These are phyloP conservation scores for Macroteleia sp. DNA, from an alignment of 2,888 invertebrate species.

Conservation along the genomic window DNA sequence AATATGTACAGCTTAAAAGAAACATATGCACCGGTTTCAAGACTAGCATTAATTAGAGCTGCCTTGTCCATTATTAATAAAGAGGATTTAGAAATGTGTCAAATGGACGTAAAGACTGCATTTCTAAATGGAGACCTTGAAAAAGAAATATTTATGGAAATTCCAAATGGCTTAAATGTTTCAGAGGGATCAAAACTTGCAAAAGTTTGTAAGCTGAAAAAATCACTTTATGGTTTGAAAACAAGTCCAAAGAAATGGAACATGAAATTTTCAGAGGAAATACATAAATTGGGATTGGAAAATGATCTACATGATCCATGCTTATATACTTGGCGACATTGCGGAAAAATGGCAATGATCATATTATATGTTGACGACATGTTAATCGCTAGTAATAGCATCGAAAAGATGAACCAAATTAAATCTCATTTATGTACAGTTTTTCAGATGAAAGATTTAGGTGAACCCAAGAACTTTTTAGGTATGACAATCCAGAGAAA, in stretches of 20 bases:
- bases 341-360: constrained; percentile 44
- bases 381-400: constrained; percentile 57
- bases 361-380: constrained; percentile 65
- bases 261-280: constrained; percentile 43
- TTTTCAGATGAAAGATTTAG: constrained; percentile 63
- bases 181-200: no score
- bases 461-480: constrained; percentile 39
- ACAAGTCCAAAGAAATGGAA: neutral
- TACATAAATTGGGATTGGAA: constrained; percentile 49
- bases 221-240: neutral
- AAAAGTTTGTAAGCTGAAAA: neutral
- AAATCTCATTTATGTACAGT: no score
- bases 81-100: constrained; percentile 35
- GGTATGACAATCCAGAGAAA: constrained; percentile 23
- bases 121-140: constrained; percentile 50
- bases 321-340: constrained; percentile 43
- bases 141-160: constrained; percentile 52
- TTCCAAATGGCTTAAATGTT: no score
- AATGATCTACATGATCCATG: constrained; percentile 62
- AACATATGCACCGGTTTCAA: no score
- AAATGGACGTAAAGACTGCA: constrained; percentile 65
- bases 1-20: constrained; percentile 34
- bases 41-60: constrained; percentile 57
- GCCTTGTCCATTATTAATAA: neutral
- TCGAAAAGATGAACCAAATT: no score